A percentile compares a stretch with the other conserved stretches of the same genome.
Evolutionary conservation across 92 coral and sea anemone genomes (phyloP).

Genomic region (Actinernus sp.): DNA sequence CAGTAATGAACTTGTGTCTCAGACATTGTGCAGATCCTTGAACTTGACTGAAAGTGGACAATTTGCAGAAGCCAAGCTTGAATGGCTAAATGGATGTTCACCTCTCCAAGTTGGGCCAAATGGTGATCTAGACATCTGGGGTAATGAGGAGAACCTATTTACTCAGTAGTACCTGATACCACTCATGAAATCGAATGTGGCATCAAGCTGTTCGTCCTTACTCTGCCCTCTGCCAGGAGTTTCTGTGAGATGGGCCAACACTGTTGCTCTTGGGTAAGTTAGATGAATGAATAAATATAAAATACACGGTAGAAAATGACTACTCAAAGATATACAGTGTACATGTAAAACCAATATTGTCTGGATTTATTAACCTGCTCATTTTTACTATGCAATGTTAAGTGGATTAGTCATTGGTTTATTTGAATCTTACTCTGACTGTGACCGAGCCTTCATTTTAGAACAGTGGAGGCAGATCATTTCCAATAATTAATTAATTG

Average conservation of each 20-base stretch:
- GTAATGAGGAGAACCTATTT: slow-evolving; percentile 41
- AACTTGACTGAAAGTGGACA: slow-evolving; percentile 22
- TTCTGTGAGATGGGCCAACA: slow-evolving; percentile 42
- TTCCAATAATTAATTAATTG: no score
- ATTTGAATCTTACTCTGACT: no score
- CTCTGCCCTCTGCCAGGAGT: slow-evolving; percentile 41
- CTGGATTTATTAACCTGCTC: no score
- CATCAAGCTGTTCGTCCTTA: slow-evolving; percentile 28
- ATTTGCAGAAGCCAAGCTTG: slow-evolving; percentile 20
- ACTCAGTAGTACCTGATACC: slow-evolving; percentile 45
- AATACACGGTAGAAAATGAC: no score
- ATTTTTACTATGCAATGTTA: no score
- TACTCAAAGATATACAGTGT: no score
- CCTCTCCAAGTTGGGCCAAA: slow-evolving; percentile 20
- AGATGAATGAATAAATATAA: no score
- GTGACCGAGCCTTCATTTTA: no score
- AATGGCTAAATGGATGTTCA: slow-evolving; percentile 19
- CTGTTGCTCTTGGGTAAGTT: slow-evolving; percentile 49
- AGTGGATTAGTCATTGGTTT: no score
- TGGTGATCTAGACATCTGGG: slow-evolving; percentile 38
- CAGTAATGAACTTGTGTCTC: slow-evolving; percentile 32
- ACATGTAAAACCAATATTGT: no score
- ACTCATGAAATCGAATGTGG: slow-evolving; percentile 31
- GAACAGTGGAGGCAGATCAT: no score
- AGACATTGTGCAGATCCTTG: slow-evolving; percentile 38